Evolutionary conservation across 2,113 vertebrate genomes (phyloP), one percentile per base, ranked within the genome.

Genomic region (Myrmecophaga tridactyla): DNA sequence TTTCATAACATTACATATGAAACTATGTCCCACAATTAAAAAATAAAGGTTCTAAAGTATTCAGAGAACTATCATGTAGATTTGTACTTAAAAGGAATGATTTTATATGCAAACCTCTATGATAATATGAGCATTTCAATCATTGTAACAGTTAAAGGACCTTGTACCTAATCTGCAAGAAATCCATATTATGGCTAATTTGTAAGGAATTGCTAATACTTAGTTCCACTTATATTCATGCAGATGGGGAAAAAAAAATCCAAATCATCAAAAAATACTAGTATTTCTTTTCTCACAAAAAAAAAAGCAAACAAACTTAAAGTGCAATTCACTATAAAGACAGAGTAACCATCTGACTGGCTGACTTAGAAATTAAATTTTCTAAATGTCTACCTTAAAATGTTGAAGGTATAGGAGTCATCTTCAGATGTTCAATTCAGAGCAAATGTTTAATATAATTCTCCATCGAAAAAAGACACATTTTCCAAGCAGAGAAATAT

Each of bases 391-490:
- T 70, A 87, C 34, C 36, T 90, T 77, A 72, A 82, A 77, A 92
- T 39, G 51, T 60, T 14, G 86, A 91, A 78, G 27, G 23, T 91
- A 93, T 48, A 81, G 63, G 82, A 89, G 96, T 86, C 25, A 83
- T 58, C 58, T 94, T 86, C 36, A 88, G 15, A 39, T 82, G 25
- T 89, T 85, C 43, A 92, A 73, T 60, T 86, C 11, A 95, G 51
- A 48, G 87, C 31, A 94, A 94, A 86, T 43, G 77, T 96, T 95
- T 95, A 89, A 94, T 92, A 53, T 76, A 84, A 82, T 86, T 87
- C n/a, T 70, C 29, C 63, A 91, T 27, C 56, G 93, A 72, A 96
- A n/a, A 95, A 85, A 83, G 7, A 77, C 12, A 78, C 3, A 96
- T 51, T 91, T 96, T 69, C 73, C 92, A 93, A 65, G 56, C 31